Base-by-base conservation (phyloP, 2,797 vertebrate genomes). In the Sebastes vulpes region DNA sequence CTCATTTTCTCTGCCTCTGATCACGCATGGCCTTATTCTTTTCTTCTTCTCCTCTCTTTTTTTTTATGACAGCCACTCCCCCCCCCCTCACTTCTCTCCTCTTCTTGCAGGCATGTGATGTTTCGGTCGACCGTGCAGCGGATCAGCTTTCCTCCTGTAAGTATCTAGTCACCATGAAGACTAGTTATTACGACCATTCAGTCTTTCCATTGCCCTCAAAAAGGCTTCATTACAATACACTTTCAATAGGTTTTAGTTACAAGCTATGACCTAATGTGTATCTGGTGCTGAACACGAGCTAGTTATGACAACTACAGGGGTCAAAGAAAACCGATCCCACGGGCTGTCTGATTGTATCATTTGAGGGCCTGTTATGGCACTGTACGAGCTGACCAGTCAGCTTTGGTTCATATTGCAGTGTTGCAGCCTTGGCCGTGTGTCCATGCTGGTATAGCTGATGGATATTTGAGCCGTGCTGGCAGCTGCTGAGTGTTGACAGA, bases 101-200 rank as follows among this genome's bases (percentile, higher is more conserved):
- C 88, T 75, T 65, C 74, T 90, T 77, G 78, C 82, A 97, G 97
- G 90, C 94, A 94, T 84, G 94, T 91, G n/a, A 94, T 96, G 92
- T 97, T 97, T 95, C 95, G 92, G 72, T 98, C 96, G 52, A 68
- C 85, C 32, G 97, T 97, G 69, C 91, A 84, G 35, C 96, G 96
- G 82, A 93, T 95, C 90, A 95, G 91, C 87, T 98, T 97, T 90
- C 91, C 65, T 64, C 96, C 96, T 72, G 97, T 97, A 93, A 97
- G 97, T 96, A 93, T 92, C 93, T 87, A 67, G 70, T 94, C 91
- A 84, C 93, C 66, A n/a, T 46, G 42, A 46, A 63, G 54, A 72
- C 77, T 53, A 68, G 77, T 93, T 93, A 89, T 92, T 90, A 84
- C 70, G 69, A 85, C 50, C 75, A 18, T 81, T 82, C 84, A 79